A percentile compares a stretch with the other conserved stretches of the same genome.
phyloP scores from a whole-genome alignment of 2,888 invertebrate species.

The Polia nebulosa region DNA sequence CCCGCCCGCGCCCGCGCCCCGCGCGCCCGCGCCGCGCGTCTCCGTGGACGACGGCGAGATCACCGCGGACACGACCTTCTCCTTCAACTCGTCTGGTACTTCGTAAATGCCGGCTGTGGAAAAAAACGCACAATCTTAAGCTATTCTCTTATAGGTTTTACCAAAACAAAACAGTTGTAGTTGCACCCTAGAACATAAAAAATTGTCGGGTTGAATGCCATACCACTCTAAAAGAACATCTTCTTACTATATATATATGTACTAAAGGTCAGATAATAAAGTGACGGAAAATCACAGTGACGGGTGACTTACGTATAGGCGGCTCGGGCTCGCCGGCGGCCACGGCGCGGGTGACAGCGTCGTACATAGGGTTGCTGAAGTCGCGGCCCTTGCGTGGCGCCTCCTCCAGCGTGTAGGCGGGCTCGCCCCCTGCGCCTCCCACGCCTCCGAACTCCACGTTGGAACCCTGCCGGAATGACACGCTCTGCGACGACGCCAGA shows the following conservation, averaged over 20 bases:
- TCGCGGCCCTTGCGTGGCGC: constrained; percentile 94
- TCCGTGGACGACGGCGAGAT: constrained; percentile 95
- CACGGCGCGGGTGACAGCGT: constrained; percentile 94
- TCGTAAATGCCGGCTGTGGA: constrained; percentile 94
- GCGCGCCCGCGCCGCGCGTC: constrained; percentile 93
- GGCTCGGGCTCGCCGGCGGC: constrained; percentile 78
- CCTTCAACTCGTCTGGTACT: constrained; percentile 94
- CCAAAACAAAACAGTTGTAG: too few relatives aligned
- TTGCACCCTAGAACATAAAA: too few relatives aligned
- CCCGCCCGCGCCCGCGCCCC: constrained; percentile 83
- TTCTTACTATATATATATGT: not conserved
- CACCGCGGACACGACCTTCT: constrained; percentile 94
- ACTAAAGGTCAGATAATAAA: not conserved
- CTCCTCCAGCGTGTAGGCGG: constrained; percentile 95
- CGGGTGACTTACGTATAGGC: constrained; percentile 74
- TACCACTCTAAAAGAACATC: not conserved
- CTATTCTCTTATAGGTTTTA: too few relatives aligned
- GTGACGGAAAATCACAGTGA: too few relatives aligned
- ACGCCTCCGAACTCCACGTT: constrained; percentile 96
- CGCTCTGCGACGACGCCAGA: constrained; percentile 96
- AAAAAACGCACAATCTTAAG: not conserved
- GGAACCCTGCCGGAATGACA: constrained; percentile 97
- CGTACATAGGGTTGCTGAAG: constrained; percentile 99
- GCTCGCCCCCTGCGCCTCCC: constrained; percentile 91
- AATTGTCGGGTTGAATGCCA: not conserved